Conservation (phyloP, 2,888 invertebrate genomes). For the Hoplodrina ambigua region DNA sequence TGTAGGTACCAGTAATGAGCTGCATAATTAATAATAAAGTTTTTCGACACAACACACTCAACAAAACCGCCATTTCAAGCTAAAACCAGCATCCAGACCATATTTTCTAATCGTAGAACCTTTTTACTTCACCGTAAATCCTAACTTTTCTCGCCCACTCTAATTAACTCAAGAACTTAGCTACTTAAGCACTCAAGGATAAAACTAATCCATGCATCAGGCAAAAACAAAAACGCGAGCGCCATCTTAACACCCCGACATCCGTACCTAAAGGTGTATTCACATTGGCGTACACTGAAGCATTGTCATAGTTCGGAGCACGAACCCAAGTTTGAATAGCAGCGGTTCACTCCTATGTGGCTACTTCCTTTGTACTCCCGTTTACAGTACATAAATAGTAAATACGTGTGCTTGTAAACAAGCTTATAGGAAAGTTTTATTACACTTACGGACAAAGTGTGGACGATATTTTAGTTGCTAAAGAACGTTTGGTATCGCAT, state of each 20-base stretch:
- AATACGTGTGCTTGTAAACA: slow-evolving; percentile 81
- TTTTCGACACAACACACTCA: neutral
- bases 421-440: slow-evolving; percentile 81
- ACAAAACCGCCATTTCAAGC: neutral
- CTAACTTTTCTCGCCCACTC: slow-evolving; percentile 16
- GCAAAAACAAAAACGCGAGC: slow-evolving; percentile 42
- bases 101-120: slow-evolving; percentile 9
- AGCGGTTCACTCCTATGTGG: slow-evolving; percentile 75
- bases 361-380: slow-evolving; percentile 80
- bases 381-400: slow-evolving; percentile 84
- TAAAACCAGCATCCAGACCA: neutral
- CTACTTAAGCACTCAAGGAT: slow-evolving; percentile 16
- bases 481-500: slow-evolving; percentile 26
- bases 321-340: slow-evolving; percentile 79
- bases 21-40: neutral
- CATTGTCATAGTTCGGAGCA: slow-evolving; percentile 86
- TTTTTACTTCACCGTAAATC: slow-evolving; percentile 14
- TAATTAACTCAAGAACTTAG: slow-evolving; percentile 21
- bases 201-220: slow-evolving; percentile 10
- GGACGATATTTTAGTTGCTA: slow-evolving; percentile 59
- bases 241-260: slow-evolving; percentile 74
- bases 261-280: slow-evolving; percentile 81
- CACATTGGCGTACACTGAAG: slow-evolving; percentile 81
- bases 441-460: slow-evolving; percentile 65
- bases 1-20: too few relatives aligned